Conservation (phyloP, 2,888 invertebrate species). For the Reticulitermes lucifugus region DNA sequence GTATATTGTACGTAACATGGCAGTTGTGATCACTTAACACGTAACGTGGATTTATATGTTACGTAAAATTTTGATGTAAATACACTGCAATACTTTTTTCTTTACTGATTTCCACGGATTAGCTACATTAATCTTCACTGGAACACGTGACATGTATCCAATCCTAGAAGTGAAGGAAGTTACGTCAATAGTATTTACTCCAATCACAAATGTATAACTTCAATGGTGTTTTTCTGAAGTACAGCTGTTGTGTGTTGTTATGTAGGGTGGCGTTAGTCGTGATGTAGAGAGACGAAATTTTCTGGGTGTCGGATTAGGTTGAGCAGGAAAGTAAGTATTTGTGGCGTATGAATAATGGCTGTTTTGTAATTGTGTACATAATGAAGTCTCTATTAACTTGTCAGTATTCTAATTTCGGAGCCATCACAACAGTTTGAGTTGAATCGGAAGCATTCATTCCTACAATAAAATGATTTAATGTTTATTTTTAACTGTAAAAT, state of each 20-base stretch:
- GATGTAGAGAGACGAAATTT: neutral
- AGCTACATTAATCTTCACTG: neutral
- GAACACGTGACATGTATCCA: neutral
- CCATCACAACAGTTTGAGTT: neutral
- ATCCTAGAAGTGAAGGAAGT: constrained; percentile 3
- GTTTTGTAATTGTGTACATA: neutral
- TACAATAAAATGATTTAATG: no score
- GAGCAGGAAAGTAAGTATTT: neutral
- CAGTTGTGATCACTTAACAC: no score
- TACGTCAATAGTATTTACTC: neutral
- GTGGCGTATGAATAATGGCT: neutral
- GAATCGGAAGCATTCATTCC: neutral
- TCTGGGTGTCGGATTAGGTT: neutral
- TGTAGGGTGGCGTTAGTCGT: neutral
- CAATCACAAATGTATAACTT: constrained; percentile 3
- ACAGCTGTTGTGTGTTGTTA: constrained; percentile 20
- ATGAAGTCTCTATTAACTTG: neutral
- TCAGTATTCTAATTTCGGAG: neutral
- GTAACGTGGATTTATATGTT: no score
- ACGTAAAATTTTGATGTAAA: no score
- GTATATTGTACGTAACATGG: no score
- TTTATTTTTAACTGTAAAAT: no score
- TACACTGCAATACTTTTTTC: no score
- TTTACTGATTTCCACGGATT: no score
- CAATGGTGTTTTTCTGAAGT: neutral